phyloP scores from a whole-genome alignment of 2,113 vertebrate species.

The Leptobrachium leishanense region DNA sequence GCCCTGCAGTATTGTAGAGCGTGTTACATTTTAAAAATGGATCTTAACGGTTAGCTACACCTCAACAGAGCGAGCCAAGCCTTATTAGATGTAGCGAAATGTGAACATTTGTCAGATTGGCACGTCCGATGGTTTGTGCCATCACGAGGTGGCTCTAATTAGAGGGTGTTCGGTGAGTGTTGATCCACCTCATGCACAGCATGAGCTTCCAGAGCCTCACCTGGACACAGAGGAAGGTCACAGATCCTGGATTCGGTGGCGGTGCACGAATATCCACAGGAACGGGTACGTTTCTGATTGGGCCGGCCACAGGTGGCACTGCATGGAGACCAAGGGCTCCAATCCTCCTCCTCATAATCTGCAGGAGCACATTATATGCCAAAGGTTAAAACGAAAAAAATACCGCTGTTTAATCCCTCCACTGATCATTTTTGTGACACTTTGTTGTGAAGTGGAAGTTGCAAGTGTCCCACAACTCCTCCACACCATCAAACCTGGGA shows the following conservation, averaged over 20 bases:
- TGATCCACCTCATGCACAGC: too few species aligned
- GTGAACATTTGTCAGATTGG: too few species aligned
- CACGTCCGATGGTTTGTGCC: too few species aligned
- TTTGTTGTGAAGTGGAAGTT: rapidly evolving
- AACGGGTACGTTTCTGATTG: slow-evolving; percentile 79
- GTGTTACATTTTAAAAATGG: too few species aligned
- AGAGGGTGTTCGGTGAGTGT: too few species aligned
- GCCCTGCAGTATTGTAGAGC: too few species aligned
- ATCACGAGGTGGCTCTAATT: too few species aligned
- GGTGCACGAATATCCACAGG: slow-evolving; percentile 83
- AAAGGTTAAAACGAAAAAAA: slow-evolving; percentile 38
- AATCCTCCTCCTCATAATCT: slow-evolving; percentile 82
- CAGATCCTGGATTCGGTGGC: slow-evolving; percentile 80
- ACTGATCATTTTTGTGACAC: background rate
- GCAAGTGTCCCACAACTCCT: background rate
- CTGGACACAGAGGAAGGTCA: slow-evolving; percentile 74
- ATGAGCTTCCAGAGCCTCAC: slow-evolving; percentile 57
- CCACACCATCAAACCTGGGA: background rate
- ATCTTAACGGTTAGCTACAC: too few species aligned
- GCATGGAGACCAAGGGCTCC: slow-evolving; percentile 89
- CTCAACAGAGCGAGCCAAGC: too few species aligned
- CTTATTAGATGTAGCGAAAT: too few species aligned
- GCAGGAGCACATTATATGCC: slow-evolving; percentile 38
- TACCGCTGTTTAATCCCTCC: background rate
- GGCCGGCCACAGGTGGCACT: slow-evolving; percentile 78